phyloP scores from a whole-genome alignment of 2,888 invertebrate species.

The Parapristionchus giblindavisi region DNA sequence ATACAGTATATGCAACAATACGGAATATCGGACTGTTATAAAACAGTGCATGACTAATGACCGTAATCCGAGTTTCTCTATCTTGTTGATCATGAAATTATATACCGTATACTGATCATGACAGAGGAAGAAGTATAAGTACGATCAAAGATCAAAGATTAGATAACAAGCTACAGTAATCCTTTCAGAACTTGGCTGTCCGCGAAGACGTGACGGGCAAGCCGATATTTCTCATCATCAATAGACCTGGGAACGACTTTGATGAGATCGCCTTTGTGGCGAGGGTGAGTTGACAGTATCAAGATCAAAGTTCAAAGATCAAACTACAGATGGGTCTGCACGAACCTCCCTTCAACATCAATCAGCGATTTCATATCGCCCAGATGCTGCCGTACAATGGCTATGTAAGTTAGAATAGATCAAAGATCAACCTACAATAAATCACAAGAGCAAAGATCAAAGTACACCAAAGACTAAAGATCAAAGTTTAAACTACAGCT shows the following conservation, averaged over 20 bases:
- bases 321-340: conserved; percentile 29
- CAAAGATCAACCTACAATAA: too few relatives aligned
- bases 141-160: neutral
- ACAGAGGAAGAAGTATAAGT: neutral
- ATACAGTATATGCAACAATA: too few relatives aligned
- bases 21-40: too few relatives aligned
- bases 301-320: neutral
- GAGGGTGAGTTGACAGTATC: neutral
- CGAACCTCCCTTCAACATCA: conserved; percentile 34
- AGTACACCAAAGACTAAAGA: neutral
- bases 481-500: conserved; percentile 9
- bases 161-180: too few relatives aligned
- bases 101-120: neutral
- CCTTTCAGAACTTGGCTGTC: conserved; percentile 7
- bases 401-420: conserved; percentile 33
- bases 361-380: conserved; percentile 35
- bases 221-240: conserved; percentile 34
- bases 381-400: conserved; percentile 26
- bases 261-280: conserved; percentile 37
- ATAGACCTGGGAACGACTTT: conserved; percentile 11
- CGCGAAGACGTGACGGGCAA: conserved; percentile 28
- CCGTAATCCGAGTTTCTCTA: neutral
- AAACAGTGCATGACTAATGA: too few relatives aligned
- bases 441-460: conserved; percentile 1
- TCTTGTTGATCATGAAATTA: neutral